A percentile compares a stretch with the other conserved stretches of the same genome.
Conservation (phyloP, 2,113 vertebrate genomes). For the Paralichthys olivaceus region DNA sequence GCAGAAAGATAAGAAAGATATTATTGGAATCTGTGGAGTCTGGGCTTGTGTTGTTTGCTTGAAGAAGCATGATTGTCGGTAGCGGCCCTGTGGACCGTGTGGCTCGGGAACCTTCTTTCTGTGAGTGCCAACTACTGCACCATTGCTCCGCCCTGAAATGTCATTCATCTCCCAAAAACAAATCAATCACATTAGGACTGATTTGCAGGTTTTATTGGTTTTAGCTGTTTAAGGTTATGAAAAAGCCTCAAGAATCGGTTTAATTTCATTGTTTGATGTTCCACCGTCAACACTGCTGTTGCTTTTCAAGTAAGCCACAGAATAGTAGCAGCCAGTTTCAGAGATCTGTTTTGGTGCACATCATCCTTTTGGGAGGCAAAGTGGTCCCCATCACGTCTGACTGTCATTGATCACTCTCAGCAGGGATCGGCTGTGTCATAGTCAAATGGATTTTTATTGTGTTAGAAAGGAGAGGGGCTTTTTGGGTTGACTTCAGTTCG, state of each 20-base stretch:
- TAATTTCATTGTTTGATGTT: not conserved
- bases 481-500: constrained; percentile 20
- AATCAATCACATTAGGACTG: not conserved
- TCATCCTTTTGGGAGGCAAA: constrained; percentile 2
- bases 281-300: not conserved
- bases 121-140: not conserved
- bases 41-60: too few relatives aligned
- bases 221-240: not conserved
- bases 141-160: too few relatives aligned
- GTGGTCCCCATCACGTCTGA: constrained; percentile 15
- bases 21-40: too few relatives aligned
- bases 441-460: constrained; percentile 43
- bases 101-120: not conserved
- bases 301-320: constrained; percentile 5
- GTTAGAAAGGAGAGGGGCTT: not conserved
- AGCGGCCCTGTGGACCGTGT: not conserved
- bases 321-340: not conserved
- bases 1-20: too few relatives aligned
- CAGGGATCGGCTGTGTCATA: constrained; percentile 10
- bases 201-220: not conserved
- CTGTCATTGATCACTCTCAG: constrained; percentile 39
- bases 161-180: not conserved
- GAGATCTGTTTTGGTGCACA: constrained; percentile 11
- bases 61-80: not conserved
- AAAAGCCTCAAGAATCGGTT: not conserved